Evolutionary conservation across 2,888 invertebrate species (phyloP).

Genomic region (Parnassius mnemosyne): DNA sequence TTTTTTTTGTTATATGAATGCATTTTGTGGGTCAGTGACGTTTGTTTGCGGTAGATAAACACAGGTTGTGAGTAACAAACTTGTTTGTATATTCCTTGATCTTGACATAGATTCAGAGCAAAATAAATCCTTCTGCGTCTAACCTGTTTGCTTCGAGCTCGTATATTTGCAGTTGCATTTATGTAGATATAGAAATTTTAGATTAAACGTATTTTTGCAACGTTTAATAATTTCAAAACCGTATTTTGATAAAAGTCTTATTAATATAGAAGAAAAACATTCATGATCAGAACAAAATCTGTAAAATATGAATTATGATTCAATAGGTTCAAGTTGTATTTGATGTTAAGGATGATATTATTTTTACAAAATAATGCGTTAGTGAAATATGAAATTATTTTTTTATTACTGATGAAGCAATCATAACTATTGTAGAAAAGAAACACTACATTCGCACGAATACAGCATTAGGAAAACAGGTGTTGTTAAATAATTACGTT

Average conservation of each 20-base stretch:
- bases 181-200: conserved; percentile 36
- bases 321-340: no score
- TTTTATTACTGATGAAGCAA: no score
- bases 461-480: conserved; percentile 4
- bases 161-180: conserved; percentile 50
- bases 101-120: conserved; percentile 70
- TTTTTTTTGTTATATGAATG: conserved; percentile 39
- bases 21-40: conserved; percentile 63
- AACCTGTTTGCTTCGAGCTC: conserved; percentile 56
- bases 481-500: conserved; percentile 8
- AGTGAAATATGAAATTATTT: no score
- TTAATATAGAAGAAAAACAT: no score
- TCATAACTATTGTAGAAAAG: no score
- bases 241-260: no score
- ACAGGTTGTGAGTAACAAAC: conserved; percentile 59
- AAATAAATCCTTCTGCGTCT: conserved; percentile 64
- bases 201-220: conserved; percentile 5
- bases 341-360: no score
- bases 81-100: conserved; percentile 65
- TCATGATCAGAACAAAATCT: no score
- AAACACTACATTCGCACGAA: conserved; percentile 3
- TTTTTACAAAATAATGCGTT: no score
- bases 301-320: no score
- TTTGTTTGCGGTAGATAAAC: conserved; percentile 47
- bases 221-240: neutral